phyloP scores from a whole-genome alignment of 2,113 vertebrate genomes.

The Typhlomys cinereus region DNA sequence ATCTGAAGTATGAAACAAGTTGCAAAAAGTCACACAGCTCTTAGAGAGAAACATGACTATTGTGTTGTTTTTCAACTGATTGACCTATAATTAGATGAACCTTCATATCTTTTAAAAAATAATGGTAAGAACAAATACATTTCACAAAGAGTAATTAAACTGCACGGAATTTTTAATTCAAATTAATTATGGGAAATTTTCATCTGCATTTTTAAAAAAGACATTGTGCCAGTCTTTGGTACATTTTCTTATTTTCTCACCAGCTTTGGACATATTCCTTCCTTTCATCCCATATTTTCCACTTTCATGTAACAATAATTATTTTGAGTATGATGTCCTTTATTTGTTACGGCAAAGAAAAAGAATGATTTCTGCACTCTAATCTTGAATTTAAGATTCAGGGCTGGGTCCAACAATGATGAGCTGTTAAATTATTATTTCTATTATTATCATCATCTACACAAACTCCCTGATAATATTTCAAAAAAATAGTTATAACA shows the following conservation, averaged over 20 bases:
- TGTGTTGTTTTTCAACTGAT: slow-evolving; percentile 27
- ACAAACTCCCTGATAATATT: not conserved
- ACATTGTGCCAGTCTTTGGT: not conserved
- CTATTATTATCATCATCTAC: not conserved
- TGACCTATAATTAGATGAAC: slow-evolving; percentile 35
- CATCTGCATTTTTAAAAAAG: not conserved
- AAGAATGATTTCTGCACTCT: not conserved
- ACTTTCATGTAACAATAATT: slow-evolving; percentile 56
- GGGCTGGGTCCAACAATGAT: not conserved
- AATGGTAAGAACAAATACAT: slow-evolving; percentile 51
- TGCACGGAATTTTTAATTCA: slow-evolving; percentile 38
- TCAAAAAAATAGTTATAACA: not conserved
- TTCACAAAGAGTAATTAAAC: slow-evolving; percentile 43
- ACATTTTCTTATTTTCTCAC: slow-evolving; percentile 54
- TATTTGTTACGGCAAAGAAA: not conserved
- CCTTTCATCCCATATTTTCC: slow-evolving; percentile 21
- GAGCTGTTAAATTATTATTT: slow-evolving; percentile 28
- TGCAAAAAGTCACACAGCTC: not conserved
- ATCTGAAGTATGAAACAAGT: not conserved
- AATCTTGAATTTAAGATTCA: slow-evolving; percentile 15
- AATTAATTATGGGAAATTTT: slow-evolving; percentile 63
- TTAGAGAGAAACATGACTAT: slow-evolving; percentile 29
- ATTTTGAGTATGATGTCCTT: slow-evolving; percentile 20
- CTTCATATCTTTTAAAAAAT: slow-evolving; percentile 44
- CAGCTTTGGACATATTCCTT: slow-evolving; percentile 34